Percentiles rank a stretch among this genome's conserved stretches.
phyloP scores from a whole-genome alignment of 2,797 vertebrate species.

The Bradypus variegatus region DNA sequence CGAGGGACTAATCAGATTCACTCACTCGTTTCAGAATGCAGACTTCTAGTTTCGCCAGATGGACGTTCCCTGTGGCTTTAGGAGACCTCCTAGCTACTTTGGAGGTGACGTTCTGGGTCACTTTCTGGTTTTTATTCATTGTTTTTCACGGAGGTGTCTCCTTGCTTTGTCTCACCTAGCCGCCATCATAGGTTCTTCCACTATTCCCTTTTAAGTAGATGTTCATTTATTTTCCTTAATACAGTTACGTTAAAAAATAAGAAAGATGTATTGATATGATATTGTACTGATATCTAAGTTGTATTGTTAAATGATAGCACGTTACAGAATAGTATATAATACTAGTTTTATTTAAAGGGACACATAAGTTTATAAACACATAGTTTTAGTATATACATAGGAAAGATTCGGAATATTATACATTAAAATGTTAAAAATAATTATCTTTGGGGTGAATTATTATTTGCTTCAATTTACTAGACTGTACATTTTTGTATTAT shows the following conservation, averaged over 20 bases:
- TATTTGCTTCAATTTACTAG: slow-evolving; percentile 2
- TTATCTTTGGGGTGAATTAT: not conserved
- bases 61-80: too few relatives aligned
- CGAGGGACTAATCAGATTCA: too few relatives aligned
- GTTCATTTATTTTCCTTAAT: slow-evolving; percentile 17
- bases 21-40: too few relatives aligned
- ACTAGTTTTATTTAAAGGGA: slow-evolving; percentile 37
- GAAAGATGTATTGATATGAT: not conserved
- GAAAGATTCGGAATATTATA: not conserved
- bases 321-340: not conserved
- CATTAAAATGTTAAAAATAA: slow-evolving; percentile 18
- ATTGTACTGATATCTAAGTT: not conserved
- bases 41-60: too few relatives aligned
- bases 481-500: not conserved
- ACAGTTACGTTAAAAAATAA: slow-evolving; percentile 5
- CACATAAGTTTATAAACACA: not conserved
- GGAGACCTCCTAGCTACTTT: too few relatives aligned
- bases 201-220: not conserved
- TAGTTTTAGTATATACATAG: not conserved
- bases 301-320: slow-evolving; percentile 8
- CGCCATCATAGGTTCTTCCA: too few relatives aligned
- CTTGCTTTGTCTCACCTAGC: too few relatives aligned
- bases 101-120: too few relatives aligned
- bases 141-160: too few relatives aligned
- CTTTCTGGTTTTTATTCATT: too few relatives aligned